These are phyloP conservation scores for Holcopasites calliopsidis DNA, from an alignment of 1,140 invertebrate species.

Conservation along the genomic window DNA sequence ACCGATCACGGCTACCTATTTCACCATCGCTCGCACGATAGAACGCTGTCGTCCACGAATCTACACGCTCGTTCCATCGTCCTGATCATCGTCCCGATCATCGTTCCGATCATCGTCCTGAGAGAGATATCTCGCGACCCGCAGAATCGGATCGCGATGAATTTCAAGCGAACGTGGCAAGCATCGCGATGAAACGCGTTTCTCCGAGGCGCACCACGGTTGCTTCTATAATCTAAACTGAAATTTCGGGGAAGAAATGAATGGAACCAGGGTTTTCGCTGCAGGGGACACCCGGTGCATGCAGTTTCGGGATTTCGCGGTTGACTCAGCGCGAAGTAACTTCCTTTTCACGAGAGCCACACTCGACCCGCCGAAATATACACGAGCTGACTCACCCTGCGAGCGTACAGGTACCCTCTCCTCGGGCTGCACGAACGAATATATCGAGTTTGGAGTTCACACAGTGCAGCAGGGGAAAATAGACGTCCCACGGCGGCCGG, in stretches of 20 bases:
- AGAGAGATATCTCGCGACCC: background rate
- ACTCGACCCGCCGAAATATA: slow-evolving; percentile 56
- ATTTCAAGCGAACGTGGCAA: background rate
- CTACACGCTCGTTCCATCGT: background rate
- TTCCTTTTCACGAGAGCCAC: slow-evolving; percentile 60
- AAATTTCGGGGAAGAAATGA: background rate
- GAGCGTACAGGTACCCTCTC: slow-evolving; percentile 39
- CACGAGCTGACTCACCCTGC: slow-evolving; percentile 52
- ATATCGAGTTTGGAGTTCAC: slow-evolving; percentile 33
- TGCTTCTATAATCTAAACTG: no score
- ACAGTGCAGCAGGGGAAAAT: background rate
- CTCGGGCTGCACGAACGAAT: slow-evolving; percentile 5
- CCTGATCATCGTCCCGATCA: background rate
- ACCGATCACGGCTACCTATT: background rate
- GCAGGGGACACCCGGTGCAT: background rate
- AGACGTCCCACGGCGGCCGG: slow-evolving; percentile 11
- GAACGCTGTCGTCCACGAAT: background rate
- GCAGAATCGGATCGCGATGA: background rate
- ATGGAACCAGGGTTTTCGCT: no score
- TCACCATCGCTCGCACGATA: background rate
- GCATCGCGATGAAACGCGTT: background rate
- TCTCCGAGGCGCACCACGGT: no score
- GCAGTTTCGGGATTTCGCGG: slow-evolving; percentile 40
- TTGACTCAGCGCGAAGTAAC: slow-evolving; percentile 58
- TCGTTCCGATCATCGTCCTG: background rate